Conservation (phyloP, 2,888 invertebrate species). For the Coleophora deauratella region DNA sequence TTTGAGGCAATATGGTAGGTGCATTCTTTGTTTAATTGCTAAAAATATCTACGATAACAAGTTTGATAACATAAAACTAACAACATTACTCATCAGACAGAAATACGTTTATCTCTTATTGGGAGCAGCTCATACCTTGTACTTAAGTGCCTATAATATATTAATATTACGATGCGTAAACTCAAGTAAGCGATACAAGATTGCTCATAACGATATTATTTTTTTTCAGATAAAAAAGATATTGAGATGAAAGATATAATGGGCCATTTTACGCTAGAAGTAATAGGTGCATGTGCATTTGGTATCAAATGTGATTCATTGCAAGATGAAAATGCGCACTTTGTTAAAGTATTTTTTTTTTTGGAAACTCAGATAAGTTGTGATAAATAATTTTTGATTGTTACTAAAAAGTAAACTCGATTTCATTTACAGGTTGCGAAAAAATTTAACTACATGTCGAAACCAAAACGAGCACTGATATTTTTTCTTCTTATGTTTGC, state of each 20-base stretch:
- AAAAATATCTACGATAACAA: not conserved
- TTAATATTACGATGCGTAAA: too few species aligned
- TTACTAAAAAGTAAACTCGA: too few species aligned
- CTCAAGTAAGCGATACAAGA: too few species aligned
- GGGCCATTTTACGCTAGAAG: slow-evolving; percentile 71
- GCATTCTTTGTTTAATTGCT: too few species aligned
- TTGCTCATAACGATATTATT: too few species aligned
- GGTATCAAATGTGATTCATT: slow-evolving; percentile 69
- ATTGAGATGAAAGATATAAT: slow-evolving; percentile 72
- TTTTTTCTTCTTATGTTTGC: slow-evolving; percentile 44
- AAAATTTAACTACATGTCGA: slow-evolving; percentile 50
- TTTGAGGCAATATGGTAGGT: slow-evolving; percentile 49
- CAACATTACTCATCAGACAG: too few species aligned
- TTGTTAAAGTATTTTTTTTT: slow-evolving; percentile 49
- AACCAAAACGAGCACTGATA: slow-evolving; percentile 38
- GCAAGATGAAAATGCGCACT: slow-evolving; percentile 61
- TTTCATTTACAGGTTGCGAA: slow-evolving; percentile 44
- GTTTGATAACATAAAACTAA: too few species aligned
- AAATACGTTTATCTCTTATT: too few species aligned
- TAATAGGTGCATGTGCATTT: slow-evolving; percentile 74
- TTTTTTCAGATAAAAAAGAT: slow-evolving; percentile 45
- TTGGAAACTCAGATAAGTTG: too few species aligned
- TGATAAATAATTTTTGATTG: too few species aligned
- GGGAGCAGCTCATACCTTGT: too few species aligned
- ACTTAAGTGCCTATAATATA: too few species aligned